Conservation (phyloP, 2,797 vertebrate species). For the Tachyglossus aculeatus region DNA sequence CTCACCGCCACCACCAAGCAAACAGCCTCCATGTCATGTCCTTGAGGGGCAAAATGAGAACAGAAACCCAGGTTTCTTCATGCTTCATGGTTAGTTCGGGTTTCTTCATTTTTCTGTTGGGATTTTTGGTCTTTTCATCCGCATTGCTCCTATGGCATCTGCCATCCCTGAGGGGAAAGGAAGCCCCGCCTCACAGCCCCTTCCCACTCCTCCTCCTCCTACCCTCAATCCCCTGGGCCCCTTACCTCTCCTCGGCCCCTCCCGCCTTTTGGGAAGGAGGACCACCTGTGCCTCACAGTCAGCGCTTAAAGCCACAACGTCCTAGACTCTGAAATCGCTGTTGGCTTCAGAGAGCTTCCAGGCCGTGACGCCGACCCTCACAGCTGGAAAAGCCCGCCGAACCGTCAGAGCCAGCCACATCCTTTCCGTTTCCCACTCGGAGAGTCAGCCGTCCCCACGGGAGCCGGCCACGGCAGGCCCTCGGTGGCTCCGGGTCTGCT, state of each 20-base stretch:
- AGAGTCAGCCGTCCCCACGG: no score
- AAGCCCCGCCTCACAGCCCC: not conserved
- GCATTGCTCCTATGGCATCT: conserved; percentile 16
- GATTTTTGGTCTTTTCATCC: conserved; percentile 43
- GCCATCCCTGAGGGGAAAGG: no score
- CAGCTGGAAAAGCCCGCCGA: conserved; percentile 21
- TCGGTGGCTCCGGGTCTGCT: conserved; percentile 30
- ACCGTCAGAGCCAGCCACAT: no score
- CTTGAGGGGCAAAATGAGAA: no score
- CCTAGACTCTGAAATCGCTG: conserved; percentile 63
- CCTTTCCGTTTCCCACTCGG: no score
- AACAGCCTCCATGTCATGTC: no score
- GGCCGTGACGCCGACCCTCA: conserved; percentile 37
- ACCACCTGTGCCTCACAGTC: conserved; percentile 75
- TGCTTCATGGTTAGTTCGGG: conserved; percentile 23
- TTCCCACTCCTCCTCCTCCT: conserved; percentile 50
- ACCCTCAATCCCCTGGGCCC: conserved; percentile 46
- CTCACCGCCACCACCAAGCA: no score
- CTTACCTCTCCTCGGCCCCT: conserved; percentile 53
- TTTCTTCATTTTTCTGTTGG: conserved; percentile 25
- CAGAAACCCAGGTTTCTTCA: conserved; percentile 50
- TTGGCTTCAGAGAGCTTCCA: conserved; percentile 64
- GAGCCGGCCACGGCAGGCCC: conserved; percentile 64
- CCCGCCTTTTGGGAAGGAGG: conserved; percentile 74
- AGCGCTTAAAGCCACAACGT: conserved; percentile 64